These are phyloP conservation scores for fruit fly (Drosophila melanogaster) DNA, from an alignment of 1,140 invertebrate genomes.

Conservation along the genomic window DNA sequence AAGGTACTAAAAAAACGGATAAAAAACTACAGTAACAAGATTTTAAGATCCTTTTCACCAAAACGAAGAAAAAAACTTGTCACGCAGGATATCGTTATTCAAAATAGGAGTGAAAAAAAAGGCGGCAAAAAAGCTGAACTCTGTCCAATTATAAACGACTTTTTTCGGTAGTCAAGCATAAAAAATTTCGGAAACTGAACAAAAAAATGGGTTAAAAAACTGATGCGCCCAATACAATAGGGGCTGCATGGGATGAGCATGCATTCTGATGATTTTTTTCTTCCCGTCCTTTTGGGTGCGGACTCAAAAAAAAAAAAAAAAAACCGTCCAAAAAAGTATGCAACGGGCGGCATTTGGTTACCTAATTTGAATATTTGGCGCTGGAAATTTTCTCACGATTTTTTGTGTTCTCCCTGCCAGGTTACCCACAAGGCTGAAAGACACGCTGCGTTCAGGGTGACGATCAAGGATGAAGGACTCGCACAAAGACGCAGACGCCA, in stretches of 20 bases:
- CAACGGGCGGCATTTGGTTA: slow-evolving; percentile 60
- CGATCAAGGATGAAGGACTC: slow-evolving; percentile 72
- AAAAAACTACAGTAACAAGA: slow-evolving; percentile 64
- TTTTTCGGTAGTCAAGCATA: slow-evolving; percentile 79
- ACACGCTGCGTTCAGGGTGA: slow-evolving; percentile 59
- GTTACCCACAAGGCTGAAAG: slow-evolving; percentile 54
- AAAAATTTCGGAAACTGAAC: slow-evolving; percentile 55
- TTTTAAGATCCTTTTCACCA: slow-evolving; percentile 35
- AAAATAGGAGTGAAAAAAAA: slow-evolving; percentile 46
- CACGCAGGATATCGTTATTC: slow-evolving; percentile 62
- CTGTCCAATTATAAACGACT: slow-evolving; percentile 75
- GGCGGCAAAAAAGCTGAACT: slow-evolving; percentile 54
- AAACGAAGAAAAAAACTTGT: slow-evolving; percentile 68
- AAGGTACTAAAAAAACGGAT: slow-evolving; percentile 31
- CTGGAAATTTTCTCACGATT: slow-evolving; percentile 80
- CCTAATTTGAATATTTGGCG: slow-evolving; percentile 77
- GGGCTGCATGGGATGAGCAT: slow-evolving; percentile 65
- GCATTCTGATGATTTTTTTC: slow-evolving; percentile 51
- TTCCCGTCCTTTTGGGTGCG: slow-evolving; percentile 2
- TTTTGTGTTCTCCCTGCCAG: slow-evolving; percentile 46
- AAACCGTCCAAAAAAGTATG: slow-evolving; percentile 68
- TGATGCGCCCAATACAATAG: slow-evolving; percentile 30
- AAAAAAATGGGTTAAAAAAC: slow-evolving; percentile 77
- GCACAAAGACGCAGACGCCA: slow-evolving; percentile 43
- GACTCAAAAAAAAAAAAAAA: slow-evolving; percentile 28